Conservation (phyloP, 2,113 vertebrate genomes). For the Callocephalon fimbriatum region DNA sequence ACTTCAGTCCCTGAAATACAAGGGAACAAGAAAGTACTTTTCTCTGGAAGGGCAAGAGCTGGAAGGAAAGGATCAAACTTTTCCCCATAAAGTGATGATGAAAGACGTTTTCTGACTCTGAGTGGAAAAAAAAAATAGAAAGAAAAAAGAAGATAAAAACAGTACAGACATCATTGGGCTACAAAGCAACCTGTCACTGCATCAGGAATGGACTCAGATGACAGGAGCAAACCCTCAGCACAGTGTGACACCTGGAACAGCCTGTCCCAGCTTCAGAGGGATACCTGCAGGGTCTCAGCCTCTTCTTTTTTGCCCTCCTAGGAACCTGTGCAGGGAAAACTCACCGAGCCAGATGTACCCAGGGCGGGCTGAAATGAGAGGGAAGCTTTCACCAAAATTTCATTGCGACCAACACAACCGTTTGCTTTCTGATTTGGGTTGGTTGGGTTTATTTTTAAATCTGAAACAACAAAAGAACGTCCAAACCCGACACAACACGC, state of each 20-base stretch:
- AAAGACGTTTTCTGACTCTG: not conserved
- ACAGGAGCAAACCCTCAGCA: not conserved
- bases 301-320: not conserved
- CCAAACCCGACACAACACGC: not conserved
- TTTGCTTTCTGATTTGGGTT: not conserved
- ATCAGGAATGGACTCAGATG: not conserved
- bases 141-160: not conserved
- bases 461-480: not conserved
- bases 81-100: not conserved
- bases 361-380: not conserved
- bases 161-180: not conserved
- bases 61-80: not conserved
- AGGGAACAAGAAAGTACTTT: not conserved
- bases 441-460: not conserved
- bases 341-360: accelerated
- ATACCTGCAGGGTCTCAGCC: not conserved
- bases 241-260: not conserved
- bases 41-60: not conserved
- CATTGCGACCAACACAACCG: not conserved
- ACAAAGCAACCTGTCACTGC: not conserved
- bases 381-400: not conserved
- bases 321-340: not conserved
- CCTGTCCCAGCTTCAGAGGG: not conserved
- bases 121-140: too few relatives aligned
- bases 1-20: not conserved